phyloP scores from a whole-genome alignment of 2,113 vertebrate genomes.

The Sturnira hondurensis region DNA sequence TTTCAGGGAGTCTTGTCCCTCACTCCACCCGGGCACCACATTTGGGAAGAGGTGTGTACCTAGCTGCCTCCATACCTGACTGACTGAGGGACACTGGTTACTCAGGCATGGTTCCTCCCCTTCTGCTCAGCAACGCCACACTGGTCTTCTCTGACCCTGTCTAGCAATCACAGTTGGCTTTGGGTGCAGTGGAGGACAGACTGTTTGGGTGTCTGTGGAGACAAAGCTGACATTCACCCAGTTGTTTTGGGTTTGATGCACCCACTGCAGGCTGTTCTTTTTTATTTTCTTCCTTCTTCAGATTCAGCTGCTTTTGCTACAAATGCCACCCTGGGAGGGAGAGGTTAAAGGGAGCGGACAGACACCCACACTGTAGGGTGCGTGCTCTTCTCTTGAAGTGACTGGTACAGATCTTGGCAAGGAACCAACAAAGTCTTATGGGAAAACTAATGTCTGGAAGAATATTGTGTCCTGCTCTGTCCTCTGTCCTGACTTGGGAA shows the following conservation, averaged over 20 bases:
- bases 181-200: neutral
- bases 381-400: neutral
- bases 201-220: neutral
- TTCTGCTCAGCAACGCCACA: neutral
- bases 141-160: neutral
- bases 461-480: neutral
- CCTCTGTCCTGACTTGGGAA: neutral
- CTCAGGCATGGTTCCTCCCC: neutral
- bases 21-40: neutral
- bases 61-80: neutral
- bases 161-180: neutral
- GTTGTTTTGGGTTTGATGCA: neutral
- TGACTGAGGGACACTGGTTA: neutral
- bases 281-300: neutral
- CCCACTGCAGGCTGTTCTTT: neutral
- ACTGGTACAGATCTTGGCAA: neutral
- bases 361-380: neutral
- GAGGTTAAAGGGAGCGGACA: neutral
- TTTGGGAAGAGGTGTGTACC: slow-evolving; percentile 12
- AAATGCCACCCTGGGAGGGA: neutral
- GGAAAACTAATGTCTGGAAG: neutral
- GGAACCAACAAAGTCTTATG: neutral
- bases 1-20: neutral
- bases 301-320: slow-evolving; percentile 54
- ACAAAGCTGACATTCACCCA: neutral